Evolutionary conservation across 2,797 vertebrate genomes (phyloP).

Genomic region (Xiphorhynchus erythropygius): DNA sequence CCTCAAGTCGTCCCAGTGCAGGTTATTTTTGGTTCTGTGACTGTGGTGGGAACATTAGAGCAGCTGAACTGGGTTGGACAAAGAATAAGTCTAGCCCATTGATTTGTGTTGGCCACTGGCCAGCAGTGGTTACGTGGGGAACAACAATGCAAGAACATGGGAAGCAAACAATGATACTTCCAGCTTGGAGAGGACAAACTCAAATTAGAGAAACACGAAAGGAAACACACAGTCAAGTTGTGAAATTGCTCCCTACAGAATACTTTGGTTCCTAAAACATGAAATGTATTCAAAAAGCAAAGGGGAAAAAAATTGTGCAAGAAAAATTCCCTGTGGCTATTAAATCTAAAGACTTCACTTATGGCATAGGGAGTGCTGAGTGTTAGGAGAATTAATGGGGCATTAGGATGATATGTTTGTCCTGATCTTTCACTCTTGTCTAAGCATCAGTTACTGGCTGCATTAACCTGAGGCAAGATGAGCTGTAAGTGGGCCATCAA

Average conservation of each 20-base stretch:
- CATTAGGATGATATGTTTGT: neutral
- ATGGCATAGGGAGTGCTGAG: neutral
- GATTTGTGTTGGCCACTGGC: neutral
- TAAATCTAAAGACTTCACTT: neutral
- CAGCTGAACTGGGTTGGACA: neutral
- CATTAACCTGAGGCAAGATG: constrained; percentile 38
- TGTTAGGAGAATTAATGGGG: neutral
- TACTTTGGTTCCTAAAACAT: neutral
- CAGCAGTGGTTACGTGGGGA: neutral
- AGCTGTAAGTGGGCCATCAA: neutral
- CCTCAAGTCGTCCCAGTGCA: neutral
- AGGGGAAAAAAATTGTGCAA: neutral
- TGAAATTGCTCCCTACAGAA: neutral
- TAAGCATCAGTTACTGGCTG: constrained; percentile 19
- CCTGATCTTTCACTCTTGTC: constrained; percentile 19
- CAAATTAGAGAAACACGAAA: neutral
- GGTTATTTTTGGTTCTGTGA: neutral
- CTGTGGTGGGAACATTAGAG: neutral
- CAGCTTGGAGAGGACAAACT: neutral
- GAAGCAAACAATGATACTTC: neutral
- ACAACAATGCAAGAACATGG: neutral
- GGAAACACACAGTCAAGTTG: neutral
- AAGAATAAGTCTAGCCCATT: neutral
- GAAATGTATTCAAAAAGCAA: neutral
- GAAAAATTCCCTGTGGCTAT: neutral